phyloP scores from a whole-genome alignment of 2,113 vertebrate genomes.

The Aptenodytes forsteri region DNA sequence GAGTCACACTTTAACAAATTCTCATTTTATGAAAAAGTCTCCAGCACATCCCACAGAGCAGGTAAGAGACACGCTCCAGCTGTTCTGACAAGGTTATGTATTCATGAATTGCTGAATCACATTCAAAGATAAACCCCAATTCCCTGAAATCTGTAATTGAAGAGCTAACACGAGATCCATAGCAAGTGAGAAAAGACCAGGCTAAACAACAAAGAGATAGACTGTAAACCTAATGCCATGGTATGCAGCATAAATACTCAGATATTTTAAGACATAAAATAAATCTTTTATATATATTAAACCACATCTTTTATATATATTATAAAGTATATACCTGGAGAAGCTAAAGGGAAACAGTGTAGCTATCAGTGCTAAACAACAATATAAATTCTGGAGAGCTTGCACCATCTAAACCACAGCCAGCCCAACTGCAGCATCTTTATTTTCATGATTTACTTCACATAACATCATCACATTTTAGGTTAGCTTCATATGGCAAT shows the following conservation, averaged over 20 bases:
- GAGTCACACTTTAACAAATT: background rate
- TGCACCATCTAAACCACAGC: background rate
- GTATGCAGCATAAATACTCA: background rate
- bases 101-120: constrained; percentile 53
- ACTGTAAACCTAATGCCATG: background rate
- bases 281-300: background rate
- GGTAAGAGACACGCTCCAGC: background rate
- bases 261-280: background rate
- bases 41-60: background rate
- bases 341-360: background rate
- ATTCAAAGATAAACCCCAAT: constrained; percentile 18
- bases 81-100: constrained; percentile 41
- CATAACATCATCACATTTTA: background rate
- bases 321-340: background rate
- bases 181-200: background rate
- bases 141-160: constrained; percentile 44
- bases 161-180: constrained; percentile 9
- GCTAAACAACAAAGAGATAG: background rate
- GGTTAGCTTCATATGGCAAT: background rate
- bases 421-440: background rate
- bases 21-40: background rate
- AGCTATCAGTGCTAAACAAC: background rate
- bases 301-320: background rate
- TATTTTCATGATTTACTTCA: background rate
- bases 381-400: background rate